Evolutionary conservation across 1,140 invertebrate species (phyloP), one percentile per base, ranked within the genome.

Genomic region (Zaprionus capensis): DNA sequence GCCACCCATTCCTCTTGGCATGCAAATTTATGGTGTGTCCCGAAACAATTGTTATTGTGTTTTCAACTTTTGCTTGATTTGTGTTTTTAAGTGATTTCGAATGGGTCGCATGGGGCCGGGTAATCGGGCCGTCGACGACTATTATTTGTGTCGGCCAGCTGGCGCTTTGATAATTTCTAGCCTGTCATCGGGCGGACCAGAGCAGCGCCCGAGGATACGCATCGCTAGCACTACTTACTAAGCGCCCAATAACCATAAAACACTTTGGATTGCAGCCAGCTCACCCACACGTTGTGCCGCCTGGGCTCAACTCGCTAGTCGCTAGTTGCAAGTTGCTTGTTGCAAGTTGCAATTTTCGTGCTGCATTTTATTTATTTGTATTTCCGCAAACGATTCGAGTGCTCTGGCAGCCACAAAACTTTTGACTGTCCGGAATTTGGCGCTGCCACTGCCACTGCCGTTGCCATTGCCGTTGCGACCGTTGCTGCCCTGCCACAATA

Each of bases 11-110:
- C 70, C 64, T 84, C 79, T 82, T 90, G 85, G 86, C 82, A 90
- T 90, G 86, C 79, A 90, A 90, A 90, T 90, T 90, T 90, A 90
- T 90, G 85, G 85, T 84, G 81, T 90, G 79, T 91, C 85, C 85
- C 85, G 81, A 91, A 90, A 90, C 85, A 90, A 90, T 90, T 90
- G 85, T 90, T 90, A 91, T 90, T 90, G 85, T 90, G 81, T 90
- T 90, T 74, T 85, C 82, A 90, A 91, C 82, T 88, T 91, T 91
- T 91, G 85, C 86, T 90, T 90, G 85, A 90, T 90, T 90, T 90
- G 85, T 90, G 85, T 82, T 90, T 90, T 90, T 90, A 90, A 90
- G 85, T 90, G 85, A 90, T 90, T 87, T 82, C 85, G 80, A 87
- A 87, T 87, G 84, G 85, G 85, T 90, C 84, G 78, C 85, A 75